Conservation (phyloP, 2,888 invertebrate genomes). For the Folsomia manolachei region DNA sequence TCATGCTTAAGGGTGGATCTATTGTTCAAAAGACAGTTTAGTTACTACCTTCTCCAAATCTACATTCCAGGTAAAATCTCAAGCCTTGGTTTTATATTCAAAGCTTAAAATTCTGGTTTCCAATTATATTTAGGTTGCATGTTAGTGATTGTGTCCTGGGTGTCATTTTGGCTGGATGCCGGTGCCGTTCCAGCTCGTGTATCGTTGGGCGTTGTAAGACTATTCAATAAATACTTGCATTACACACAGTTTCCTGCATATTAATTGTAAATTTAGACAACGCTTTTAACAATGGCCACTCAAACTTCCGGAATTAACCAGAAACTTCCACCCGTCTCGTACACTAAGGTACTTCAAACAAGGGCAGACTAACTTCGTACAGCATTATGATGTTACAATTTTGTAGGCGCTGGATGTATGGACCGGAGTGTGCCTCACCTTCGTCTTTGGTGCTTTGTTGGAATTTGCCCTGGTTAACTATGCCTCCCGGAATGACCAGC, state of each 20-base stretch:
- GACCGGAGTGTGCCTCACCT: conserved; percentile 95
- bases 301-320: conserved; percentile 90
- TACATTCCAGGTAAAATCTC: conserved; percentile 98
- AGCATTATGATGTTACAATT: background rate
- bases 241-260: no score
- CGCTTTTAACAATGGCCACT: conserved; percentile 93
- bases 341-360: conserved; percentile 67
- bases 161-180: conserved; percentile 94
- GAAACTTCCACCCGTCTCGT: conserved; percentile 91
- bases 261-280: no score
- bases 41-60: conserved; percentile 98
- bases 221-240: no score
- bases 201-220: conserved; percentile 87
- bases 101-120: no score
- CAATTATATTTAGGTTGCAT: no score
- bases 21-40: conserved; percentile 94
- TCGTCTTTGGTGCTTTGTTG: conserved; percentile 93
- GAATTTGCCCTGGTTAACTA: conserved; percentile 98
- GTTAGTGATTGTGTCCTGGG: conserved; percentile 96
- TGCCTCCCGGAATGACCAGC: conserved; percentile 87
- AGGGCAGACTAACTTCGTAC: background rate
- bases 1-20: conserved; percentile 95
- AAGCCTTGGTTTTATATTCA: no score
- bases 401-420: conserved; percentile 85
- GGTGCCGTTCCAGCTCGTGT: conserved; percentile 91